Percentiles rank a stretch among this genome's conserved stretches.
Conservation (phyloP, 2,113 vertebrate species). For the Scatophagus argus region DNA sequence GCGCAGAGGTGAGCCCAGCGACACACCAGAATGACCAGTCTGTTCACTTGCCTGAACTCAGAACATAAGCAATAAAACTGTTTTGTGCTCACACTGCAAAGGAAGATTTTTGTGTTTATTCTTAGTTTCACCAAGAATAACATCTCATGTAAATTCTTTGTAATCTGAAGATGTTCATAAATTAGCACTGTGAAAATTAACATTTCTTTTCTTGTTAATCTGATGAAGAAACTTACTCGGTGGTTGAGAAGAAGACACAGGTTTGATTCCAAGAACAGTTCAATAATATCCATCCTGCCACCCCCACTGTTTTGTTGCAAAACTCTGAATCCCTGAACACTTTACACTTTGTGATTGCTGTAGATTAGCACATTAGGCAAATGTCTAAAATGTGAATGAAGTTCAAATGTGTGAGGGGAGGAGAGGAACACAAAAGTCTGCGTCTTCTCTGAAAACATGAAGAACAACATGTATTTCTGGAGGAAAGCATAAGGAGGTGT, state of each 20-base stretch:
- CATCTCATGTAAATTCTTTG: not conserved
- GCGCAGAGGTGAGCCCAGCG: constrained; percentile 56
- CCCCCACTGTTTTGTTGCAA: not conserved
- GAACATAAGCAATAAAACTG: constrained; percentile 4
- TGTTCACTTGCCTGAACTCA: constrained; percentile 22
- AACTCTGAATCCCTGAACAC: constrained; percentile 1
- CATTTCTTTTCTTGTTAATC: not conserved
- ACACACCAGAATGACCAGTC: constrained; percentile 41
- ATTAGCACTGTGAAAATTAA: constrained; percentile 5
- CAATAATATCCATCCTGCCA: not conserved
- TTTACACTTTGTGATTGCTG: constrained; percentile 35
- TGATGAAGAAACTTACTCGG: not conserved
- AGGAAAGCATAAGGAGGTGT: not conserved
- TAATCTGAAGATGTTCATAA: not conserved
- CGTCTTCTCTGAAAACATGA: not conserved
- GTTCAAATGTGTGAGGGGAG: constrained; percentile 6
- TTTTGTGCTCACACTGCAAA: not conserved
- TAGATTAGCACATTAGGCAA: constrained; percentile 23
- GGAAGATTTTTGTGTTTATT: not conserved
- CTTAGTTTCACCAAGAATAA: not conserved
- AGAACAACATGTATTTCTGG: constrained; percentile 1
- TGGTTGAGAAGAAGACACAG: not conserved
- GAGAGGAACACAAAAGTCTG: not conserved
- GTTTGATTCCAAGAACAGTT: constrained; percentile 16
- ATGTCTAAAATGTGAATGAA: constrained; percentile 7